phyloP scores from a whole-genome alignment of 2,113 vertebrate genomes.

The Caracal caracal region DNA sequence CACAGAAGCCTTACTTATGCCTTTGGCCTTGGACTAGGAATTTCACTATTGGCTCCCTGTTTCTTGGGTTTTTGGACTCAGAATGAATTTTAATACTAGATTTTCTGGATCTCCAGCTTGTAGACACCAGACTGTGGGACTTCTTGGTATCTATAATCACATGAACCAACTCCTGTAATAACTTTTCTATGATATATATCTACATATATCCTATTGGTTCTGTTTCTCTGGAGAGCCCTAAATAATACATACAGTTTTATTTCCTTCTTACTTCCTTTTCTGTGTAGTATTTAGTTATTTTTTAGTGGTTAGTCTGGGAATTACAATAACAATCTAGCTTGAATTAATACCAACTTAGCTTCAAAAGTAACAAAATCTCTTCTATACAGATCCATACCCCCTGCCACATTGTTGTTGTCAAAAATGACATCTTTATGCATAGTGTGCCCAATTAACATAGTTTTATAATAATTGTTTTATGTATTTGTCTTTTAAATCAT shows the following conservation, averaged over 20 bases:
- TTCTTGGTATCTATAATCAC: not conserved
- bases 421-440: not conserved
- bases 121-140: not conserved
- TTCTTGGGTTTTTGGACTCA: not conserved
- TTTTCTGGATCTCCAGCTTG: not conserved
- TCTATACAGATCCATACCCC: not conserved
- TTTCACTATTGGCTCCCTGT: not conserved
- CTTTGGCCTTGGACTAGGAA: not conserved
- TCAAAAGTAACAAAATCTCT: not conserved
- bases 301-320: not conserved
- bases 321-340: not conserved
- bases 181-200: not conserved
- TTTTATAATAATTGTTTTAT: not conserved
- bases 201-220: not conserved
- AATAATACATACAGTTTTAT: not conserved
- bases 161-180: not conserved
- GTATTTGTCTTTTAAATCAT: not conserved
- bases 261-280: not conserved
- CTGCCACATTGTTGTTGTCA: not conserved
- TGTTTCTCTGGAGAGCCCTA: not conserved
- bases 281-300: not conserved
- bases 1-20: not conserved
- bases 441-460: not conserved
- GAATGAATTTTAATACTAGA: not conserved
- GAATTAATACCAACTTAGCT: not conserved